Evolutionary conservation across 2,113 vertebrate genomes (phyloP), one percentile per base, ranked within the genome.

Genomic region (Piaya cayana): DNA sequence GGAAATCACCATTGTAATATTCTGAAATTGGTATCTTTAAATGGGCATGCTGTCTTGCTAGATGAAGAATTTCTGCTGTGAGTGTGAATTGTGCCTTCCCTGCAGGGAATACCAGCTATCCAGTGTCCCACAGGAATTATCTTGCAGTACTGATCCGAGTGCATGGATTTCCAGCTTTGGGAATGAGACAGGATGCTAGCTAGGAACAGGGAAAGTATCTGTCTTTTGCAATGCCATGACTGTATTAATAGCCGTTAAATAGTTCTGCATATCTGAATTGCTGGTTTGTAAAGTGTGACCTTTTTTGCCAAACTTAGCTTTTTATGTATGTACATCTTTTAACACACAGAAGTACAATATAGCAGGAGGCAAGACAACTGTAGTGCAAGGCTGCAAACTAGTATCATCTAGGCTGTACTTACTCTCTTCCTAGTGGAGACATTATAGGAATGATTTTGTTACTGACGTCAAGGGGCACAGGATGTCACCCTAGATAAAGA

Each of bases 401-500:
- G 8, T 50, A 72, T 90, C 58, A 26, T 82, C 60, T 70, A 65
- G 26, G 47, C 70, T 83, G 20, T 50, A 45, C 25, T 82, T 92
- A 30, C 0, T 89, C 12, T 87, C 15, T 69, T 91, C 36, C 36
- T 58, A 64, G 69, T 43, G 11, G 37, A 87, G 74, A 67, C 29
- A 8, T 58, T 49, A 21, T 69, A 88, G 88, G 64, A 88, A 79
- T 86, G 76, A 82, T 88, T 91, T 88, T 69, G 60, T 23, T 25
- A 37, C 29, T 94, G 82, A 95, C 21, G 42, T 91, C 95, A 92
- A 49, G 55, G 37, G 82, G 59, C 94, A 90, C 75, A 92, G 89
- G 94, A 91, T 96, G 85, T 95, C 74, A 90, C 71, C 63, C 87
- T 74, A 85, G 92, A 91, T 95, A 95, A 92, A 4, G 2, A 27